Conservation (phyloP, 1,140 invertebrate species). For the Portunus trituberculatus region DNA sequence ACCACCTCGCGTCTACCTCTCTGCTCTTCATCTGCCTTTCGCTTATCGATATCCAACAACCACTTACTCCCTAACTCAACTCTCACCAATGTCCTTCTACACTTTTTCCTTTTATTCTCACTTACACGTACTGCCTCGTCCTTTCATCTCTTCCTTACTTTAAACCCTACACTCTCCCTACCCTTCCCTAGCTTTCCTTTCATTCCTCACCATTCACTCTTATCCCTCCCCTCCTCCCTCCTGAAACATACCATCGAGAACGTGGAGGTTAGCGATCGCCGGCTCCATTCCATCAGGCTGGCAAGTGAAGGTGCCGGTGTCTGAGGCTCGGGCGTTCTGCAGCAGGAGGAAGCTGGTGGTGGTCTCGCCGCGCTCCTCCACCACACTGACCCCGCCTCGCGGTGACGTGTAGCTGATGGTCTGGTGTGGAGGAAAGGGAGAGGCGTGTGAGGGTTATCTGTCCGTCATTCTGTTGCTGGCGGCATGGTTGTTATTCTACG, state of each 20-base stretch:
- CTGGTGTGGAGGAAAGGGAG: constrained; percentile 52
- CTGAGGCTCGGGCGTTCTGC: constrained; percentile 89
- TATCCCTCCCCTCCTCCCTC: not conserved
- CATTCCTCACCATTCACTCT: not conserved
- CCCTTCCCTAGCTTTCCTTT: not conserved
- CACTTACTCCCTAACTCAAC: not conserved
- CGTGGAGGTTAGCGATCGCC: constrained; percentile 93
- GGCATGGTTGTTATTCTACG: no score
- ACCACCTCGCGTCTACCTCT: not conserved
- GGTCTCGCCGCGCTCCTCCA: constrained; percentile 93
- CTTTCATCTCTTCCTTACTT: not conserved
- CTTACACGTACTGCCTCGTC: not conserved
- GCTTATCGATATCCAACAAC: not conserved
- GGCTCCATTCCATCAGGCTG: constrained; percentile 83
- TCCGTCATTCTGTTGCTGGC: no score
- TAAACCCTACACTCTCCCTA: not conserved
- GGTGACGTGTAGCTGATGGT: constrained; percentile 79
- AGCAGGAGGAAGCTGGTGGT: constrained; percentile 94
- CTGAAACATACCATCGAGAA: constrained; percentile 89
- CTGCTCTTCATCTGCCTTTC: not conserved
- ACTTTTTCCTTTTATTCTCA: not conserved
- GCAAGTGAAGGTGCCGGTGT: constrained; percentile 92
- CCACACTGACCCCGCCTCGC: constrained; percentile 89
- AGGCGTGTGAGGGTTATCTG: no score
- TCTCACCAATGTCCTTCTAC: not conserved